Base-by-base conservation (phyloP, 2,888 invertebrate genomes). In the Agrotis clavis region DNA sequence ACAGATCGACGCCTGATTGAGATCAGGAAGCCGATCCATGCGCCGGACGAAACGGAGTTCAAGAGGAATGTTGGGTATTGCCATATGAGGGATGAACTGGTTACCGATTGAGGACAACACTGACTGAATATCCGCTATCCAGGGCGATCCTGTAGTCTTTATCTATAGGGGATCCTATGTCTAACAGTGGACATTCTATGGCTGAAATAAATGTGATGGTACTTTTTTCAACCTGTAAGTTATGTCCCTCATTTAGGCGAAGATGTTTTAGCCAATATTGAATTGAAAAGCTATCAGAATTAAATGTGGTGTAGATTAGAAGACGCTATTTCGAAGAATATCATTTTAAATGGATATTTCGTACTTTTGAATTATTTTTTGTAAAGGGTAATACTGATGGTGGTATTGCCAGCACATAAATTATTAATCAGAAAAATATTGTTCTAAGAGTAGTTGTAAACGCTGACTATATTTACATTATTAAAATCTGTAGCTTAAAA, bases 1-100 rank as follows among this genome's bases (percentile, higher is more conserved):
- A 98, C 98, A 0, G 98, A 98, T 88, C 96, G 98, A 30, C 96
- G 98, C 71, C 97, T 98, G 64, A 92, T 98, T 7, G 98, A 98
- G 87, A 97, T 98, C 83, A 96, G 98, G 66, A 92, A 93, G 54
- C 97, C 97, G 1, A 86, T 97, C 21, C 96, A 97, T 57, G 94
- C 94, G 0, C 93, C 96, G 0, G 92, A 95, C 13, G 94, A 96
- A 35, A 97, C 97, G 0, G 97, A 98, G 88, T 98, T 98, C 4
- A 97, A 97, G 79, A 96, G 98, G 67, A 98, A 98, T 89, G 97
- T 98, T 48, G 96, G 97, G 5, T 96, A 98, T 71, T 98, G 98
- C 7, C 97, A 97, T 82, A 97, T 98, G 97, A 97, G 97, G 65
- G 94, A 98, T 41, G 98, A 98, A 82, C 82, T 96, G n/a, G 89